These are phyloP conservation scores for Tachycineta bicolor DNA, from an alignment of 2,113 vertebrate genomes.

Conservation along the genomic window DNA sequence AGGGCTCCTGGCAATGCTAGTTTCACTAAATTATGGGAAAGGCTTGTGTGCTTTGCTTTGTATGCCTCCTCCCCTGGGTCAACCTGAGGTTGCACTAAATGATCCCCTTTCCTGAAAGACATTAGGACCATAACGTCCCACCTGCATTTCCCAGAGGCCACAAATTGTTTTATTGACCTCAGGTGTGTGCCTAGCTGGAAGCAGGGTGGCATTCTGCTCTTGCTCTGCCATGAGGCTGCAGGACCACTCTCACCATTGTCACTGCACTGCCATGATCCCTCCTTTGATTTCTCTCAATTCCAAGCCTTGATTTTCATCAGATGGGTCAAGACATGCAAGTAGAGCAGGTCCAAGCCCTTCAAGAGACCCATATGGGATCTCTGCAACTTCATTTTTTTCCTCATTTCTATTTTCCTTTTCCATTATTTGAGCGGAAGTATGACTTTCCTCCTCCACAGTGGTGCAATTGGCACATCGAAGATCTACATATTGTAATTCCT, in stretches of 20 bases:
- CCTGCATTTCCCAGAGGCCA: neutral
- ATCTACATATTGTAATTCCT: neutral
- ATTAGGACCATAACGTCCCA: neutral
- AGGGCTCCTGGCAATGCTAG: neutral
- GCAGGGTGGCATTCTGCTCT: neutral
- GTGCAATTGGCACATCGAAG: neutral
- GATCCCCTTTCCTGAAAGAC: rapidly evolving
- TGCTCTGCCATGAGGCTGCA: neutral
- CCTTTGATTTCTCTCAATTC: neutral
- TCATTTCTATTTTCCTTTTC: neutral
- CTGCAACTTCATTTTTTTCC: neutral
- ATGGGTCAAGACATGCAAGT: neutral
- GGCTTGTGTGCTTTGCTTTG: rapidly evolving
- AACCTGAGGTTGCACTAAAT: neutral
- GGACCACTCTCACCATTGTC: neutral
- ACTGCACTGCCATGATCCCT: neutral
- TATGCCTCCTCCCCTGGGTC: neutral
- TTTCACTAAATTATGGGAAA: neutral
- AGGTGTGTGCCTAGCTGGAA: neutral
- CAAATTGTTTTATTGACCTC: neutral
- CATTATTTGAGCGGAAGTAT: neutral
- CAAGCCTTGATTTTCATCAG: neutral
- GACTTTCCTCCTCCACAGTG: neutral
- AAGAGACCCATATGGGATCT: neutral
- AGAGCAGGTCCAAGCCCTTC: neutral